These are phyloP conservation scores for Crotalus helleri DNA, from an alignment of 2,113 vertebrate genomes.

Conservation along the genomic window DNA sequence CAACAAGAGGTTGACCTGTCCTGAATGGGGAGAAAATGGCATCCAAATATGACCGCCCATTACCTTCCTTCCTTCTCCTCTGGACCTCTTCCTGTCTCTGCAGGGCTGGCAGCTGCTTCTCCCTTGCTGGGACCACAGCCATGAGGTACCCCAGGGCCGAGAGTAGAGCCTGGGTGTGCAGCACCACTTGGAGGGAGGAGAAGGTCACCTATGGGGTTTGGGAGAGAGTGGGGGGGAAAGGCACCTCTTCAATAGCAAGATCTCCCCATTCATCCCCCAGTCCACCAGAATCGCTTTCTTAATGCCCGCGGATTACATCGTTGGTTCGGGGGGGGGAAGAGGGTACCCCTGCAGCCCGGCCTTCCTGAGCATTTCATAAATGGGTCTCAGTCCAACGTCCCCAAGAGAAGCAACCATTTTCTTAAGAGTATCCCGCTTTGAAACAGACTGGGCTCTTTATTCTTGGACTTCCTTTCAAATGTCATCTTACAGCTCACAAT, in stretches of 20 bases:
- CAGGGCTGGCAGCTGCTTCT: slow-evolving; percentile 19
- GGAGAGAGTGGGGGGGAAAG: not conserved
- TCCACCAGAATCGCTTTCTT: too few relatives aligned
- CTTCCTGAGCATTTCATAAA: not conserved
- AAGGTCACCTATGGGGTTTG: slow-evolving; percentile 81
- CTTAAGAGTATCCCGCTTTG: not conserved
- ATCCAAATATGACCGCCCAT: not conserved
- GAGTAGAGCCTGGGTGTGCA: slow-evolving; percentile 89
- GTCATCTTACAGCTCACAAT: not conserved
- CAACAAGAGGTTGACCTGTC: not conserved
- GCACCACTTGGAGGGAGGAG: slow-evolving; percentile 85
- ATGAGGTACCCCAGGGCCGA: slow-evolving; percentile 84
- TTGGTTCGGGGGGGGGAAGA: not conserved
- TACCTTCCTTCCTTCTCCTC: slow-evolving; percentile 75
- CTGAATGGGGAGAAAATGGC: not conserved
- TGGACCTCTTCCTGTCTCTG: slow-evolving; percentile 55
- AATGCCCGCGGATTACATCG: not conserved
- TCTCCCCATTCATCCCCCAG: not conserved
- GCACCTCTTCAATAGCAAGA: not conserved
- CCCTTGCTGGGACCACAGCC: slow-evolving; percentile 66
- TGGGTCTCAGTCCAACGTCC: not conserved
- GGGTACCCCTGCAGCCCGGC: not conserved
- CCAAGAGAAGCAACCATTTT: not conserved
- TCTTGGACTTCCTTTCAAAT: not conserved
- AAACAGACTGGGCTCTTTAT: not conserved